These are phyloP conservation scores for Bhutanitis thaidina DNA, from an alignment of 2,888 invertebrate species.

Conservation along the genomic window DNA sequence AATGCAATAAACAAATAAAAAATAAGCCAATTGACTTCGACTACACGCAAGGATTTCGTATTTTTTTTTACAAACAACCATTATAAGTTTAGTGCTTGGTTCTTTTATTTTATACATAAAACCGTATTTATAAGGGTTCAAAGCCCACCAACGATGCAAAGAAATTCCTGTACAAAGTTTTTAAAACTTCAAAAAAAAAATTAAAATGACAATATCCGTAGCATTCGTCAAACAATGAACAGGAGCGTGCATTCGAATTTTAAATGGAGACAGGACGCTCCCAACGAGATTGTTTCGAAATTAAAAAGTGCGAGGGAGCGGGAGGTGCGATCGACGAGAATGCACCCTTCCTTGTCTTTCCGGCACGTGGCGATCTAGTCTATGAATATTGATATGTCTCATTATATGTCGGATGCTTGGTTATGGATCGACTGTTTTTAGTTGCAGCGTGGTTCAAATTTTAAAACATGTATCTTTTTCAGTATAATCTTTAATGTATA, in stretches of 20 bases:
- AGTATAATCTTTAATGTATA: too few species aligned
- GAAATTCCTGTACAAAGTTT: constrained; percentile 21
- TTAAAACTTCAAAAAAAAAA: constrained; percentile 31
- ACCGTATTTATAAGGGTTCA: background rate
- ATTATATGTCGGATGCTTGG: constrained; percentile 33
- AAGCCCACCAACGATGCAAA: constrained; percentile 36
- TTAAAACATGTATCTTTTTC: constrained; percentile 4
- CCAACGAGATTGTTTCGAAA: constrained; percentile 42
- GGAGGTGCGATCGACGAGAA: constrained; percentile 31
- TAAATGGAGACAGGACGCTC: constrained; percentile 38
- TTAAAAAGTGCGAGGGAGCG: constrained; percentile 38
- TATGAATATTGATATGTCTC: constrained; percentile 47
- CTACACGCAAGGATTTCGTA: too few species aligned
- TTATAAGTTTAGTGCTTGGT: too few species aligned
- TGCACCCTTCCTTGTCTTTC: constrained; percentile 31
- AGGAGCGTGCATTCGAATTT: constrained; percentile 43
- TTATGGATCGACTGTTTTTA: constrained; percentile 21
- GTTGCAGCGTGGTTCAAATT: constrained; percentile 18
- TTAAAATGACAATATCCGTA: constrained; percentile 43
- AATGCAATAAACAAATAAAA: too few species aligned
- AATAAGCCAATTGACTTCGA: too few species aligned
- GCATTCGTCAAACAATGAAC: constrained; percentile 39
- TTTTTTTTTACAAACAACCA: too few species aligned
- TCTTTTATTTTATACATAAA: background rate
- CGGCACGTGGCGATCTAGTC: constrained; percentile 42